Conservation (phyloP, 2,888 invertebrate species). For the Harpalus rubripes region DNA sequence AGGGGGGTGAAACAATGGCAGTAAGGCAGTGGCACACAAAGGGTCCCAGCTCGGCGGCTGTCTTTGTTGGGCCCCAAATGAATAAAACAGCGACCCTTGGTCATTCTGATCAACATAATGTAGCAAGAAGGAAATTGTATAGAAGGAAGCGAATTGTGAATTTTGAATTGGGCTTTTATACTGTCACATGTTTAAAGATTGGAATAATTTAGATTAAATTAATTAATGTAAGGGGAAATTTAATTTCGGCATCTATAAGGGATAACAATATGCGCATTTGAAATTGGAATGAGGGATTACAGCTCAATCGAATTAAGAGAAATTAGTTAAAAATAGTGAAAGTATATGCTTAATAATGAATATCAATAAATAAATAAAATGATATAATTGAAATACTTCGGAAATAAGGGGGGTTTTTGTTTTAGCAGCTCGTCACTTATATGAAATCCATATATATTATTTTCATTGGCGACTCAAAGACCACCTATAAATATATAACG, state of each 20-base stretch:
- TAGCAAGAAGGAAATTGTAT: slow-evolving; percentile 49
- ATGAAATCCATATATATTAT: too few relatives aligned
- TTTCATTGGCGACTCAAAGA: too few relatives aligned
- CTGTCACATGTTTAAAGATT: slow-evolving; percentile 14
- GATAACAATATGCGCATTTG: not conserved
- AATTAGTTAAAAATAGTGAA: too few relatives aligned
- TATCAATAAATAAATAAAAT: too few relatives aligned
- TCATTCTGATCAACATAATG: slow-evolving; percentile 60
- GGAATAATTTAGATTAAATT: slow-evolving; percentile 31
- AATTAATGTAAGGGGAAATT: slow-evolving; percentile 6
- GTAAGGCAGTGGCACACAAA: slow-evolving; percentile 63
- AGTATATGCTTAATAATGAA: too few relatives aligned
- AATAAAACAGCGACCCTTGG: slow-evolving; percentile 56
- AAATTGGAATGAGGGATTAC: too few relatives aligned
- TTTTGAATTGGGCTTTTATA: slow-evolving; percentile 7
- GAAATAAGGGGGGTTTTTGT: too few relatives aligned
- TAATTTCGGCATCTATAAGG: not conserved
- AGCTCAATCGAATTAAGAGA: too few relatives aligned
- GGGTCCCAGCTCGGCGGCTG: slow-evolving; percentile 7
- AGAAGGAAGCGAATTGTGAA: slow-evolving; percentile 25
- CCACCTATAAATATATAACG: too few relatives aligned
- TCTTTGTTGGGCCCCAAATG: slow-evolving; percentile 40
- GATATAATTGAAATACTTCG: too few relatives aligned
- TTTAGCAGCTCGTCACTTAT: too few relatives aligned
- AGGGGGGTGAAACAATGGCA: slow-evolving; percentile 60